phyloP scores from a whole-genome alignment of 92 coral and sea anemone genomes.

The Phenganax subtilis region DNA sequence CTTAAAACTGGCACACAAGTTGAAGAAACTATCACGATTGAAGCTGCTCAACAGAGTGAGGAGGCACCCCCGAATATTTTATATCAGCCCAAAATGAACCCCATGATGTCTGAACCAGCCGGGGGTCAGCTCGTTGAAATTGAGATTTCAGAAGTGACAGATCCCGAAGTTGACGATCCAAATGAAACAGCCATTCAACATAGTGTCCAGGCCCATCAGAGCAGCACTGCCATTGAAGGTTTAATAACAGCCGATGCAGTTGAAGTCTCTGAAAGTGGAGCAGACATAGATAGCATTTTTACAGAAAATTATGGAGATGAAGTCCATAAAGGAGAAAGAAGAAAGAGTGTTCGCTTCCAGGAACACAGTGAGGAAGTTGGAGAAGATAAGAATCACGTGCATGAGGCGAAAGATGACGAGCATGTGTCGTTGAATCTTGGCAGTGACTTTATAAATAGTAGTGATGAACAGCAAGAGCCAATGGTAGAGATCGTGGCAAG shows the following conservation, averaged over 20 bases:
- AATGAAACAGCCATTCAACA: neutral
- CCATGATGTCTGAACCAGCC: neutral
- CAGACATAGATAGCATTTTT: conserved; percentile 20
- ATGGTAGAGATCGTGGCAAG: conserved; percentile 1
- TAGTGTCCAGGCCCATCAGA: neutral
- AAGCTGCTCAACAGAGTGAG: neutral
- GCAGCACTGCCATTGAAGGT: neutral
- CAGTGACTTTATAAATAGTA: neutral
- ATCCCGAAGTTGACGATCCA: neutral
- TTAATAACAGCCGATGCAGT: conserved; percentile 2
- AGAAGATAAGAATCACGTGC: neutral
- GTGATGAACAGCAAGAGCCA: neutral
- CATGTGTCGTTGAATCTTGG: conserved; percentile 16
- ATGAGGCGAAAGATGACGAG: conserved; percentile 11
- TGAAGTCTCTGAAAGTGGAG: conserved; percentile 15
- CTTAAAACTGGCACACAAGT: neutral
- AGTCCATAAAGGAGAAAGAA: neutral
- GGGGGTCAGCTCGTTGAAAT: conserved; percentile 25
- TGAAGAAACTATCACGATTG: conserved; percentile 20
- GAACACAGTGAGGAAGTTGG: conserved; percentile 21
- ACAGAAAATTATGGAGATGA: neutral
- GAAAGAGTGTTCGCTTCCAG: conserved; percentile 33
- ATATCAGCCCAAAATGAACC: neutral
- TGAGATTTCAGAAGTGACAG: conserved; percentile 34
- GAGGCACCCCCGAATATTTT: conserved; percentile 22